Evolutionary conservation across 2,113 vertebrate genomes (phyloP).

Genomic region (Otolemur garnettii): DNA sequence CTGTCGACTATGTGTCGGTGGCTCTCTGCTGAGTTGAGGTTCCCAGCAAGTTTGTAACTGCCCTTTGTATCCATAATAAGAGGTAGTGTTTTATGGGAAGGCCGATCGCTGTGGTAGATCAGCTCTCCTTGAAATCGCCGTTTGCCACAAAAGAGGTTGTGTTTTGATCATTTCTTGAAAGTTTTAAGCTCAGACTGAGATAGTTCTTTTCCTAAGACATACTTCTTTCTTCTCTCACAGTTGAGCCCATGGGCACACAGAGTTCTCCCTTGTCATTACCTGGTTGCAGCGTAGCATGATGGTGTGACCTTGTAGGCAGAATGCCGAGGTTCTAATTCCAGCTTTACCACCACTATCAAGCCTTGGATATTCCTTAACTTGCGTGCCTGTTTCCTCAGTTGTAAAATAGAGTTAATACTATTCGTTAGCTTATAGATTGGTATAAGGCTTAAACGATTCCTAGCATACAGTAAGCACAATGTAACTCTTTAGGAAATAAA

Average conservation of each 20-base stretch:
- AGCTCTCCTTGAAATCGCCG: neutral
- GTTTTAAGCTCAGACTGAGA: neutral
- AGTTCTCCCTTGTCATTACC: neutral
- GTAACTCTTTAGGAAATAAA: neutral
- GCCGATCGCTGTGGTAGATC: neutral
- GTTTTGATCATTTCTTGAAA: neutral
- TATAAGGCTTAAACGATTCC: neutral
- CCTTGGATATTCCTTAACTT: neutral
- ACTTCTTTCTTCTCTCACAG: neutral
- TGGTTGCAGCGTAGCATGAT: accelerated
- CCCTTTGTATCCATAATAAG: neutral
- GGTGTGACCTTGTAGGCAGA: neutral
- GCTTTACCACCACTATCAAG: neutral
- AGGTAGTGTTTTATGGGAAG: neutral
- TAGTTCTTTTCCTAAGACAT: neutral
- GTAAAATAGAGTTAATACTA: neutral
- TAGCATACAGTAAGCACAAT: neutral
- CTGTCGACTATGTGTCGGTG: neutral
- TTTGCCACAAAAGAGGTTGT: neutral
- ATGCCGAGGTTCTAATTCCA: neutral
- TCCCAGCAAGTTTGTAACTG: neutral
- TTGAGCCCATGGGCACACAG: neutral
- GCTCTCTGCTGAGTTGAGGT: neutral
- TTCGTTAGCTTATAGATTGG: neutral
- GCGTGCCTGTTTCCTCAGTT: neutral